Evolutionary conservation across 2,113 vertebrate species (phyloP), one percentile per base, ranked within the genome.

Genomic region (Silurus asotus): DNA sequence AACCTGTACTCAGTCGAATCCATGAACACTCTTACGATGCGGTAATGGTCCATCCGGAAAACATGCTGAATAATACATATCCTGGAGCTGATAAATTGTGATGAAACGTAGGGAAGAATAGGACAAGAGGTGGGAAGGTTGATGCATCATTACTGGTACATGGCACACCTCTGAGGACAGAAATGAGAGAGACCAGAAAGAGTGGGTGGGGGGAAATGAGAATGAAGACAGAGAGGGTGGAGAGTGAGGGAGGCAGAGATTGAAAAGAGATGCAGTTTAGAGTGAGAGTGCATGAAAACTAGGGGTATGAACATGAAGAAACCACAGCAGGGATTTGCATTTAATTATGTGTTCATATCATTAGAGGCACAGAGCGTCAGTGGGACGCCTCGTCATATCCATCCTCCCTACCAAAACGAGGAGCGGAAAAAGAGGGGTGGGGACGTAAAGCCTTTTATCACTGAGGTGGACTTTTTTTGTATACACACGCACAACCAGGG

Each of bases 401-500:
- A 59, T 87, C 70, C 64, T 58, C 67, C 49, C 84, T 58, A 19
- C 58, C 86, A 87, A 64, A 89, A 79, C 56, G 76, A 25, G 83
- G 56, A 51, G 65, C 14, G 69, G 79, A 81, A 45, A 56, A 67
- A 10, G 28, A 80, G 83, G 72, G 69, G 77, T 70, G 86, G 37
- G 80, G 81, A 53, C 3, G 25, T 48, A 8, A 61, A 61, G 48
- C 20, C 58, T 62, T 84, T 91, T 87, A 80, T 89, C 85, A 62
- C 81, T 83, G 87, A 61, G 89, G 89, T 85, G 84, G 84, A 90
- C 84, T 88, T 88, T 90, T 90, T 75, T n/a, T 55, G 70, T 55
- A 20, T 20, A 65, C 25, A 9, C 37, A 53, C n/a, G 25, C 23
- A 79, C 9, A 48, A 61, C 19, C 56, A 77, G 58, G 59, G 49